Evolutionary conservation across 2,888 invertebrate species (phyloP), one percentile per base, ranked within the genome.

Genomic region (Lottia scabra): DNA sequence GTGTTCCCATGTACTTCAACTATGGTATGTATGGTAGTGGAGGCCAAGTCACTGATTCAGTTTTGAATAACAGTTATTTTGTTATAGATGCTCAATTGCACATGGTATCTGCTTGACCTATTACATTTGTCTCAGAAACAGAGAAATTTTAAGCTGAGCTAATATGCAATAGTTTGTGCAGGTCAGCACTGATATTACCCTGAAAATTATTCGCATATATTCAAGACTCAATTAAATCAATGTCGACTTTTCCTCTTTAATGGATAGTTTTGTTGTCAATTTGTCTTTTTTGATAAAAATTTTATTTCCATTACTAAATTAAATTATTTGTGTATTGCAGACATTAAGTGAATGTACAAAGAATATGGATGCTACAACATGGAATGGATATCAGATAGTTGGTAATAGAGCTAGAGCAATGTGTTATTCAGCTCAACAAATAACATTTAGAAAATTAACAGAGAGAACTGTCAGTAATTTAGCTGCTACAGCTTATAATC

Each of bases 331-430:
- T 74, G 13, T 71, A 74, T 86, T 87, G 45, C 80, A 92, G 92
- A 88, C 90, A 48, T 89, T 93, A 68, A 91, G 91, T 81, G 92
- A 92, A 75, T 94, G 94, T 85, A 93, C 93, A 2, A 90, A 88
- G 27, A 88, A 90, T 48, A 93, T 94, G 93, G 93, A 93, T 85
- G 87, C 92, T 3, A 92, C 92, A 80, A 92, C 92, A 65, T 93
- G 93, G 93, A 93, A 93, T 83, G 92, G 92, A n/a, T 94, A 93
- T 84, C 93, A 93, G 85, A 90, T 93, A 68, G 92, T 93, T 89
- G 92, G 92, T 77, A 93, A 93, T 84, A 87, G 93, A 80, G 93
- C 93, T 0, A 90, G 93, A 75, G 93, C 93, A n/a, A 92, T 94
- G 72, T 94, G 94, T 83, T 93, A 93, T 81, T 89, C 92, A 19